Evolutionary conservation across 2,797 vertebrate species (phyloP), one percentile per base, ranked within the genome.

Genomic region (Gallinago nigripennis): DNA sequence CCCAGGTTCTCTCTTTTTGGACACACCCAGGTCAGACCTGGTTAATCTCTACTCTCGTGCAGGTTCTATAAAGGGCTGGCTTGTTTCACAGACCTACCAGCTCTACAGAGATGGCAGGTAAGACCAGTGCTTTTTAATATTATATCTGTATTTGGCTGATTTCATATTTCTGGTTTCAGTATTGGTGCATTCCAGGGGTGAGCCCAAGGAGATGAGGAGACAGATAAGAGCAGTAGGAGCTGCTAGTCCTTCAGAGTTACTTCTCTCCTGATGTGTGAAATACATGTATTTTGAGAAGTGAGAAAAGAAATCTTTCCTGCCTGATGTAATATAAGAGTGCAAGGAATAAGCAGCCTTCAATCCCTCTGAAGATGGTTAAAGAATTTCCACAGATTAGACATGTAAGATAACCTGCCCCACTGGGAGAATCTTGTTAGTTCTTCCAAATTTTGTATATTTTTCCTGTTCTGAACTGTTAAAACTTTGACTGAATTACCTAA

Each of bases 91-190:
- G 23, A 24, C 80, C 57, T 54, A 19, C 19, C n/a, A 68, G 48
- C 37, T 70, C 79, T 71, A 35, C 90, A 81, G 90, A 71, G 43
- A 94, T 96, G 95, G 48, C 88, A 95, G 96, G 96, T 96, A 91
- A 86, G 96, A 85, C 43, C 27, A n/a, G 13, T 4, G 24, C 13
- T 51, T 77, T 91, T 75, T 41, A 18, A 57, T 94, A 68, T 56
- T 53, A 4, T 51, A 10, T 28, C 30, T 77, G 3, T 24, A 31
- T 77, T 84, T 73, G 17, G 16, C 23, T 80, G 16, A 7, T 71
- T 45, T 66, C 24, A 1, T 88, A n/a, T 45, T 91, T 70, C 76
- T 86, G 51, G 5, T 1, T 1, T 51, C 30, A n/a, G 11, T 66
- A 35, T 51, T 73, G 64, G 5, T 56, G 51, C 12, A 12, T 82